Evolutionary conservation across 2,797 vertebrate genomes (phyloP).

Genomic region (Myotis findleyi): DNA sequence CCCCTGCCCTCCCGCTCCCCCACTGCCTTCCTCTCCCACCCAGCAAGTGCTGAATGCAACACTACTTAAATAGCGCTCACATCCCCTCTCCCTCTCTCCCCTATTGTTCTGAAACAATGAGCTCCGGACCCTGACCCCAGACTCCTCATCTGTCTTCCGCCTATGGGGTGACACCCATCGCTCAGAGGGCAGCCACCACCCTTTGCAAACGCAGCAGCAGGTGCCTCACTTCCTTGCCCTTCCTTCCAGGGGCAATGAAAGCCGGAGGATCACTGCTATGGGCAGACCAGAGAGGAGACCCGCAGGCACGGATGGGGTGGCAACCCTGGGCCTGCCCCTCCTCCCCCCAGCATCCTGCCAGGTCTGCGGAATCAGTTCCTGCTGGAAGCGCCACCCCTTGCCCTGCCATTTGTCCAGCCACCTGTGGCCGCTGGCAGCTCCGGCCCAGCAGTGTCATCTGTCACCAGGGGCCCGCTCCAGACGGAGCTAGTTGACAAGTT

Average conservation of each 20-base stretch:
- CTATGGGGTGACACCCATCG: neutral
- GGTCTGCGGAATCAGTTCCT: neutral
- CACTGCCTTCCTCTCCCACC: slow-evolving; percentile 24
- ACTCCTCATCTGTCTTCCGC: slow-evolving; percentile 45
- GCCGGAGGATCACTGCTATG: neutral
- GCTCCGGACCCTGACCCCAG: slow-evolving; percentile 6
- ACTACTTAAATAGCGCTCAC: neutral
- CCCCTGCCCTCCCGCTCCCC: neutral
- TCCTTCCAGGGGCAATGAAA: neutral
- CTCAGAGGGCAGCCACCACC: neutral
- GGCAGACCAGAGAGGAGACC: neutral
- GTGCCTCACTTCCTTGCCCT: neutral
- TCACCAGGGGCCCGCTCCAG: slow-evolving; percentile 11
- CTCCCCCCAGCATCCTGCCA: neutral
- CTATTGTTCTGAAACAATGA: slow-evolving; percentile 70
- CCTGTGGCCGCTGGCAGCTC: slow-evolving; percentile 57
- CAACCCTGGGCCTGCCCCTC: neutral
- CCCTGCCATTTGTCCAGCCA: slow-evolving; percentile 37
- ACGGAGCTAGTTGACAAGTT: slow-evolving; percentile 35
- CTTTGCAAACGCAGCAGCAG: neutral
- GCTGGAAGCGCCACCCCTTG: neutral
- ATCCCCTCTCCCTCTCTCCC: slow-evolving; percentile 4
- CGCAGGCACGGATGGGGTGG: too few species aligned
- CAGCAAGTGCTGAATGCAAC: neutral
- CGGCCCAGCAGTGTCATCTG: slow-evolving; percentile 47